Percentiles rank a stretch among this genome's conserved stretches.
Evolutionary conservation across 2,113 vertebrate species (phyloP).

Genomic region (Saguinus imperator): DNA sequence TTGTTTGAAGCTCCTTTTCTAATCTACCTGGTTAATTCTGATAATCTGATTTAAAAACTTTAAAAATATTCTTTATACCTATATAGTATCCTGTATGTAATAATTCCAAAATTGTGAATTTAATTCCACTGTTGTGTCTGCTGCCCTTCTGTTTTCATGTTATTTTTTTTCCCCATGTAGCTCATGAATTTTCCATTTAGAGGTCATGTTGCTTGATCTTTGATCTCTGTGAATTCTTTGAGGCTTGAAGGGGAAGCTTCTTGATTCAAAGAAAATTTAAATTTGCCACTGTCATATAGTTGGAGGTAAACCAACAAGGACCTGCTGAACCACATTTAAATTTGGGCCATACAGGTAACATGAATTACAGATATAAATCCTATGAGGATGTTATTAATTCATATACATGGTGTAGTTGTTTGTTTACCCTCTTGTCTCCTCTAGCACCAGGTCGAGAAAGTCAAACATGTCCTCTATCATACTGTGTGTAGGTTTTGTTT

Average conservation of each 20-base stretch:
- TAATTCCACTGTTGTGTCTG: not conserved
- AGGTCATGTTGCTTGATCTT: not conserved
- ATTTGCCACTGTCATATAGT: not conserved
- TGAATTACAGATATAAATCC: not conserved
- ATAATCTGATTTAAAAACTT: not conserved
- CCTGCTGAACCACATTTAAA: not conserved
- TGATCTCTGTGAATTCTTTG: slow-evolving; percentile 4
- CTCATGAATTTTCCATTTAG: not conserved
- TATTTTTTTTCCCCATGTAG: not conserved
- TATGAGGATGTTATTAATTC: not conserved
- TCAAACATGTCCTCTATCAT: not conserved
- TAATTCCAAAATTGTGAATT: not conserved
- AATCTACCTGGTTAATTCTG: not conserved
- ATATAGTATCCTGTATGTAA: not conserved
- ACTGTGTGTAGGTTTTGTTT: not conserved
- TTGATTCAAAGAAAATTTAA: slow-evolving; percentile 1
- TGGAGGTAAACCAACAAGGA: not conserved
- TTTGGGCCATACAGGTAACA: not conserved
- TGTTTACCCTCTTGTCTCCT: not conserved
- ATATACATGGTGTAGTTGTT: not conserved
- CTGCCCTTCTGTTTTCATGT: not conserved
- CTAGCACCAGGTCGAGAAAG: not conserved
- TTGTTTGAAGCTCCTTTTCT: not conserved
- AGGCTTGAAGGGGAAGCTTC: not conserved
- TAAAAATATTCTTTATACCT: not conserved